A percentile compares a stretch with the other conserved stretches of the same genome.
Conservation (phyloP, 2,113 vertebrate genomes). For the Chamaea fasciata region DNA sequence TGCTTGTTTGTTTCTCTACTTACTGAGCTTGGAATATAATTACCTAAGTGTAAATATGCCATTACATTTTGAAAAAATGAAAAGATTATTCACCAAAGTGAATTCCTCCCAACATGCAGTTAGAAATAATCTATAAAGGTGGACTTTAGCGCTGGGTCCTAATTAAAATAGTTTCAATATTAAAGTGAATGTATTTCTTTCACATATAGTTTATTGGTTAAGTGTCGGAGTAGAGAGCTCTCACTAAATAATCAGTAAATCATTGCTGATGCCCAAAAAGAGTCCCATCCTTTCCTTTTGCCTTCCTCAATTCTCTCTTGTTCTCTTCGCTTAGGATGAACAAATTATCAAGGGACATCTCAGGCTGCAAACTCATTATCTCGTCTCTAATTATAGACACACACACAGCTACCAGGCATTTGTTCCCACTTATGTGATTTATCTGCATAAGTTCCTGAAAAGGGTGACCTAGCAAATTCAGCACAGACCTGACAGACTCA, state of each 20-base stretch:
- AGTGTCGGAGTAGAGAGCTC: background rate
- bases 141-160: background rate
- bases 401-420: background rate
- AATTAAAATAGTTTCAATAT: background rate
- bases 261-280: background rate
- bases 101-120: background rate
- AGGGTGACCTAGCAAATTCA: background rate
- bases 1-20: background rate
- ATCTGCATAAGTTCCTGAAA: background rate
- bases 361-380: background rate
- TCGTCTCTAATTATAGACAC: constrained; percentile 3
- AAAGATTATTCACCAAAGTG: background rate
- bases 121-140: background rate
- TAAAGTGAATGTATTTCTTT: background rate
- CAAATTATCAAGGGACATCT: background rate
- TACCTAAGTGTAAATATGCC: background rate
- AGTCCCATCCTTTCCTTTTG: background rate
- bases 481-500: background rate
- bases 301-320: background rate
- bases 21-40: background rate
- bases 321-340: background rate
- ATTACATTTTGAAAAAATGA: background rate
- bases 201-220: background rate
- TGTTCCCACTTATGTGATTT: background rate
- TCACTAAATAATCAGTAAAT: background rate